phyloP scores from a whole-genome alignment of 2,888 invertebrate genomes.

The Mimas tiliae region DNA sequence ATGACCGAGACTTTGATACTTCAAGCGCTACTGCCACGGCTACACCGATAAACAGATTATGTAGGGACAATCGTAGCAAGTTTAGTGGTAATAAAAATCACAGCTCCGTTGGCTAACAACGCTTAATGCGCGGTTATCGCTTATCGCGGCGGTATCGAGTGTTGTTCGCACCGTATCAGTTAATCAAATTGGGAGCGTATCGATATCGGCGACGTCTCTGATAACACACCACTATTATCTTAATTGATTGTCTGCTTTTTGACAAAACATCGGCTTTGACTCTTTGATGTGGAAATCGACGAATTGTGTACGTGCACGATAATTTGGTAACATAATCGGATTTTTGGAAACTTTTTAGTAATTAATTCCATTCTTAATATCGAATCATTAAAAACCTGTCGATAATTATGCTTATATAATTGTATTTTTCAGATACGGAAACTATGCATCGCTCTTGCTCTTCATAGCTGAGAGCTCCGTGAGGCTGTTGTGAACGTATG shows the following conservation, averaged over 20 bases:
- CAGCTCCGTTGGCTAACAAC: slow-evolving; percentile 74
- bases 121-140: slow-evolving; percentile 75
- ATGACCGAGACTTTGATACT: slow-evolving; percentile 13
- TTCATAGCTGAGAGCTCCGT: slow-evolving; percentile 44
- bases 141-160: slow-evolving; percentile 78
- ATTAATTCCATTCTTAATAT: slow-evolving; percentile 9
- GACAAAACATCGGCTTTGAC: slow-evolving; percentile 66
- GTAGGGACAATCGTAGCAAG: slow-evolving; percentile 58
- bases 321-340: slow-evolving; percentile 6
- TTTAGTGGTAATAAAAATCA: slow-evolving; percentile 81
- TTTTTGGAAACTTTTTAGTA: slow-evolving; percentile 26
- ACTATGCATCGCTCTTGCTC: slow-evolving; percentile 58
- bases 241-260: slow-evolving; percentile 81
- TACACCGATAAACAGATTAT: slow-evolving; percentile 48
- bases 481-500: slow-evolving; percentile 40
- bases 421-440: slow-evolving; percentile 66
- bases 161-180: slow-evolving; percentile 75
- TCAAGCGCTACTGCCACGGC: too few relatives aligned
- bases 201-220: slow-evolving; percentile 75
- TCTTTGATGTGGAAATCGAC: slow-evolving; percentile 61
- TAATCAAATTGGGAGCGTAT: slow-evolving; percentile 82
- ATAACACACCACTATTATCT: slow-evolving; percentile 77
- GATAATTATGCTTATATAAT: slow-evolving; percentile 2
- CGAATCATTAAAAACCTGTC: slow-evolving; percentile 20
- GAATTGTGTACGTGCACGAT: slow-evolving; percentile 27